Conservation (phyloP, 1,140 invertebrate species). For the Nymphalis io region DNA sequence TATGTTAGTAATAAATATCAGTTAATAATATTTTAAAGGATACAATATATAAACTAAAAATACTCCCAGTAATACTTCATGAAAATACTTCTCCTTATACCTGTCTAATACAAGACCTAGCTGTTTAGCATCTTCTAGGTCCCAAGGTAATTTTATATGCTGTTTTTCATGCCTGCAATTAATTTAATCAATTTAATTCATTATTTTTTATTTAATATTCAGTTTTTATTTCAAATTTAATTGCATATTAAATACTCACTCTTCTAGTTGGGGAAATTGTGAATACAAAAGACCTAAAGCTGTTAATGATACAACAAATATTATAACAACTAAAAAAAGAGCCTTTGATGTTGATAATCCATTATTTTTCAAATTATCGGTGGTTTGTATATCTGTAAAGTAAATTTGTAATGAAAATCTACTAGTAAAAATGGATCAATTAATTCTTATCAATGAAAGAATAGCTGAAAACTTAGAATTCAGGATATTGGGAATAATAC, state of each 20-base stretch:
- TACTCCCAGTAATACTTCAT: slow-evolving; percentile 93
- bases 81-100: slow-evolving; percentile 97
- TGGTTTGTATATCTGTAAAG: slow-evolving; percentile 26
- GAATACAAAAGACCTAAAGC: slow-evolving; percentile 85
- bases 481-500: not conserved
- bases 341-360: slow-evolving; percentile 81
- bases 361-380: slow-evolving; percentile 31
- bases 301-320: slow-evolving; percentile 84
- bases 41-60: slow-evolving; percentile 99
- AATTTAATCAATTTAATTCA: slow-evolving; percentile 31
- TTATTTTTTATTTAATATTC: not conserved
- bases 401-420: not conserved
- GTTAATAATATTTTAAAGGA: slow-evolving; percentile 84
- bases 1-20: too few species aligned
- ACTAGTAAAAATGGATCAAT: not conserved
- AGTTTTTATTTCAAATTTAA: not conserved
- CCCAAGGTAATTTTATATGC: slow-evolving; percentile 94
- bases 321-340: slow-evolving; percentile 81
- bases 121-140: slow-evolving; percentile 98
- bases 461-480: not conserved
- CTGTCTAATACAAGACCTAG: slow-evolving; percentile 93
- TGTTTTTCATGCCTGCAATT: slow-evolving; percentile 91
- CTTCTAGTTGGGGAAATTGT: slow-evolving; percentile 90
- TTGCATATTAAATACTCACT: slow-evolving; percentile 83
- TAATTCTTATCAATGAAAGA: too few species aligned